These are phyloP conservation scores for Barbus barbus DNA, from an alignment of 2,113 vertebrate genomes.

Conservation along the genomic window DNA sequence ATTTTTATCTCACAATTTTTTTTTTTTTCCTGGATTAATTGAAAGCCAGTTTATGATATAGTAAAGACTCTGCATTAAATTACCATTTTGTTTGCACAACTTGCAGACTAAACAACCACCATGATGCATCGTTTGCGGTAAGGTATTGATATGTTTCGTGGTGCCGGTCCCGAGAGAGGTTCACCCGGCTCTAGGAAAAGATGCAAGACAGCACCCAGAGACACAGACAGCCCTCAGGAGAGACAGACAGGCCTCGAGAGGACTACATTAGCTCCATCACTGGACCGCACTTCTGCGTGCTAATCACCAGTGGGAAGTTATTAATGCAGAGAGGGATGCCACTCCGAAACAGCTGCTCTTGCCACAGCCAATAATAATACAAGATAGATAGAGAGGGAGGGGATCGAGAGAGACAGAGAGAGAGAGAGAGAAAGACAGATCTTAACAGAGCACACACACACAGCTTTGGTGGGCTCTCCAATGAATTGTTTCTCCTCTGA, in stretches of 20 bases:
- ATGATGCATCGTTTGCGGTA: background rate
- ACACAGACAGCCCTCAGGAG: slow-evolving; percentile 39
- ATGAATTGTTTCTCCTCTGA: slow-evolving; percentile 92
- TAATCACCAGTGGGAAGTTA: slow-evolving; percentile 75
- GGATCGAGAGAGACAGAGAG: slow-evolving; percentile 15
- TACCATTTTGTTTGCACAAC: background rate
- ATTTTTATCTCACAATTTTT: too few species aligned
- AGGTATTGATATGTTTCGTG: background rate
- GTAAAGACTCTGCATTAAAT: too few species aligned
- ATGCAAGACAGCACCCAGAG: slow-evolving; percentile 41
- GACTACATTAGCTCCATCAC: slow-evolving; percentile 71
- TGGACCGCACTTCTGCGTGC: slow-evolving; percentile 74
- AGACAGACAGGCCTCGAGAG: slow-evolving; percentile 56
- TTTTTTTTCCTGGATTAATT: too few species aligned
- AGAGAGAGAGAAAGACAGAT: slow-evolving; percentile 30
- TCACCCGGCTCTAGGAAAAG: background rate
- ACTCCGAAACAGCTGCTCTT: slow-evolving; percentile 80
- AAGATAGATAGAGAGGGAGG: slow-evolving; percentile 49
- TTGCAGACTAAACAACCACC: background rate
- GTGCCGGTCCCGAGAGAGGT: background rate
- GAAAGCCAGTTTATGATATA: too few species aligned
- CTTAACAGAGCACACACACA: slow-evolving; percentile 55
- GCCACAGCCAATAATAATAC: slow-evolving; percentile 79
- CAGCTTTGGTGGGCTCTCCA: slow-evolving; percentile 79
- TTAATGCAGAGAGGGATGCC: slow-evolving; percentile 74